Base-by-base conservation (phyloP, 53 echinoderm and acorn worm genomes). In the Hippasteria phrygiana region DNA sequence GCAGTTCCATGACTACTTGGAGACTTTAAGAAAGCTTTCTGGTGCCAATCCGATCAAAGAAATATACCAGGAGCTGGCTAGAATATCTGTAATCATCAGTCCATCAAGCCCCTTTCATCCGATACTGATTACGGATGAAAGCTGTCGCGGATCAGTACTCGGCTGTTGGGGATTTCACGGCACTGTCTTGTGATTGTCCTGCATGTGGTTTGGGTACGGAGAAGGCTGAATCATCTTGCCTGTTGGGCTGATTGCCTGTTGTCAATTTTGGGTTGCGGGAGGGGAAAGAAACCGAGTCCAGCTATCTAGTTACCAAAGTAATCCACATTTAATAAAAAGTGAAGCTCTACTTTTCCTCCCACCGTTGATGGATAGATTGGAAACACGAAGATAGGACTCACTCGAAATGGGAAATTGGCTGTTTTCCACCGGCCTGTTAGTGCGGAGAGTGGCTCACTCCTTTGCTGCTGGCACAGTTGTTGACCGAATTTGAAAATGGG, bases 271-370 rank as follows among this genome's bases (percentile, higher is more conserved):
- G 4, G n/a, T 7, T 40, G 28, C 46, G 69, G 67, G 45, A 29
- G 46, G 53, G 37, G 34, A 16, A 18, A 39, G 37, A 62, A 37
- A 39, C 63, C 26, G 41, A 43, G 37, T 59, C 46, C 20, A 77
- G 47, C 71, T 70, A 85, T 85, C 85, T 71, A 70, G 85, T 85
- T 85, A 85, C 85, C 85, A 37, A 43, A 65, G 85, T 85, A 85
- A 85, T 85, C 85, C 71, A 70, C 71, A 85, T 85, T 85, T 85
- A 85, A 85, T 85, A 85, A 85, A 71, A 70, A 66, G 66, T 31
- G 43, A 43, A 37, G 38, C 81, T 85, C 36, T 66, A 66, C 82
- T 43, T 82, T 62, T 18, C 71, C 85, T 14, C 85, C 71, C 71
- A 70, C 71, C 24, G 70, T 50, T 45, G 41, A 50, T 27, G 85